Evolutionary conservation across 2,888 invertebrate species (phyloP), one percentile per base, ranked within the genome.

Genomic region (Hydrotaea cyrtoneurina): DNA sequence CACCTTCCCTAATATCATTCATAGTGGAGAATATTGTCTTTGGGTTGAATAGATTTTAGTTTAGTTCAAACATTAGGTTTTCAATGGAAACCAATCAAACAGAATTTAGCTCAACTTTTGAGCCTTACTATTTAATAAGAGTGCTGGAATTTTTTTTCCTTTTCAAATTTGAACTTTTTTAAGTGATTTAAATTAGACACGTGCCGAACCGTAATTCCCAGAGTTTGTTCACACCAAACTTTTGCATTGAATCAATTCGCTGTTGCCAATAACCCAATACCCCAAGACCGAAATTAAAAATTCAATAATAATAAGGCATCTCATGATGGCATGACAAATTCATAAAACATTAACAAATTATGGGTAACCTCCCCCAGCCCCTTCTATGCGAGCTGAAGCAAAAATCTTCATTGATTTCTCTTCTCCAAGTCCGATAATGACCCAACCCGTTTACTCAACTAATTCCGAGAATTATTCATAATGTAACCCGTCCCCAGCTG

Each of bases 401-500:
- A 55, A 43, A 7, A 19, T 66, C 17, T 69, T 21, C 21, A 69
- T 69, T 69, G 69, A 23, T 69, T 69, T 69, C 39, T 1, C 1
- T 36, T 15, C 26, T 26, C 17, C 15, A 0, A 5, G 26, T 10
- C 17, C 36, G 36, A 62, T 62, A 69, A 69, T 69, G 43, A 69
- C 62, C n/a, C 62, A 31, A n/a, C 36, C 50, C 15, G 46, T 46
- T 69, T 69, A 69, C 21, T 43, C 46, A 23, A 69, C 69, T 69
- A 69, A 69, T 69, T 69, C 69, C 23, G 46, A 69, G 23, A 69
- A 69, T 43, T 43, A 69, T 69, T 43, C 46, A 69, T 69, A 43
- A 69, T 19, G 2, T 50, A 5, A 8, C 36, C 36, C 50, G 15
- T 15, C 50, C n/a, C 15, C 50, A 1, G 15, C 50, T 15, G 17